Base-by-base conservation (phyloP, 2,113 vertebrate genomes). In the Xyliphius kryptos region DNA sequence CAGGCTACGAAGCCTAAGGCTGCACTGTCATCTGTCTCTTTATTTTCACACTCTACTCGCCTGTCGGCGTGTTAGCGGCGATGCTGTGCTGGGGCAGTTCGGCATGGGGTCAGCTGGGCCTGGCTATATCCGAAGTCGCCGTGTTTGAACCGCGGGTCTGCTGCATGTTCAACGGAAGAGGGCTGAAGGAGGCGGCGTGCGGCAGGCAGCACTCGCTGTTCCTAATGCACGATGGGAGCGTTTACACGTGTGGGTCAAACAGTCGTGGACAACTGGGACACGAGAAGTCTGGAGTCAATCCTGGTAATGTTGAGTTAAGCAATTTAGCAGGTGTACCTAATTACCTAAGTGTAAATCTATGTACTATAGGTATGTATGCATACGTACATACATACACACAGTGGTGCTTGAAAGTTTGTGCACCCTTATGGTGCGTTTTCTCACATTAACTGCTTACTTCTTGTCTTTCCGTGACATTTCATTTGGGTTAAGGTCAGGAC, bases 41-140 rank as follows among this genome's bases (percentile, higher is more conserved):
- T n/a, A n/a, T n/a, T n/a, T n/a, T n/a, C n/a, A n/a, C n/a, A n/a
- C n/a, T 60, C 41, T 36, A 20, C n/a, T n/a, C n/a, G n/a, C n/a
- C n/a, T n/a, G n/a, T 57, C 54, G 6, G 40, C 41, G n/a, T n/a
- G n/a, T n/a, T n/a, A 68, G 72, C 50, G 66, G 86, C 81, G 83
- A 93, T 98, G 95, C 83, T 97, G 80, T 95, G 94, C 74, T 98
- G 95, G 94, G 96, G 96, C 40, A 93, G 91, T 74, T 89, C 91
- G 14, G 89, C 83, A 75, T 86, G 91, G 48, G 94, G 94, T 81
- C 93, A 91, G 19, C 85, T 96, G 77, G 94, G 92, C 8, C 82
- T 90, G 49, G 87, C 83, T 19, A 79, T 75, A 61, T 78, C 86
- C 43, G 87, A 84, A 63, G 82, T 82, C 12, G 77, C 88, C 11